Evolutionary conservation across 1,140 invertebrate genomes (phyloP).

Genomic region (Eupristina koningsbergeri): DNA sequence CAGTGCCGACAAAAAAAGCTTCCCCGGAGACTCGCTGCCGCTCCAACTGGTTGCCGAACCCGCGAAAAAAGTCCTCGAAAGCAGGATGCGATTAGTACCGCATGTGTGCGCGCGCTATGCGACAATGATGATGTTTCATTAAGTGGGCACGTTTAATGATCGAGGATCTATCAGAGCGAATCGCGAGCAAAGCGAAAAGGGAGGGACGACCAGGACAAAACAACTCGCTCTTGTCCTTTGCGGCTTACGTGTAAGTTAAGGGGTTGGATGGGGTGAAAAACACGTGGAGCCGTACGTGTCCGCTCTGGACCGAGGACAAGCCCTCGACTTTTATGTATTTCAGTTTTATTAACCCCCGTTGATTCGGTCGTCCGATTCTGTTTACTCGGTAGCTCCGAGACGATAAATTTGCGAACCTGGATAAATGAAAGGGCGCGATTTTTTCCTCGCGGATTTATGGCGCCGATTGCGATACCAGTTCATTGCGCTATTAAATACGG

Average conservation of each 20-base stretch:
- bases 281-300: too few relatives aligned
- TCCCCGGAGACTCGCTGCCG: neutral
- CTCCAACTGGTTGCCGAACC: neutral
- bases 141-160: neutral
- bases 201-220: too few relatives aligned
- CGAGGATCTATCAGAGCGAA: neutral
- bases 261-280: too few relatives aligned
- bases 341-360: neutral
- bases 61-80: neutral
- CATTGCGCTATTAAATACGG: slow-evolving; percentile 18
- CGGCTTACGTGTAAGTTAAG: too few relatives aligned
- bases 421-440: slow-evolving; percentile 22
- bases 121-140: slow-evolving; percentile 21
- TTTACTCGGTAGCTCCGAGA: neutral
- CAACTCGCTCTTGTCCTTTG: neutral
- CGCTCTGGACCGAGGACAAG: neutral
- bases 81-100: slow-evolving; percentile 10
- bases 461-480: slow-evolving; percentile 6
- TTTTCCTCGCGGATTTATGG: neutral
- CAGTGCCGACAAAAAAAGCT: neutral
- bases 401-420: neutral
- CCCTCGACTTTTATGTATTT: neutral
- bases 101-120: neutral
- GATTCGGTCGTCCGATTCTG: too few relatives aligned
- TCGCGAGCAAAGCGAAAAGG: too few relatives aligned